Conservation (phyloP, 2,888 invertebrate genomes). For the Drosophila ustulata region DNA sequence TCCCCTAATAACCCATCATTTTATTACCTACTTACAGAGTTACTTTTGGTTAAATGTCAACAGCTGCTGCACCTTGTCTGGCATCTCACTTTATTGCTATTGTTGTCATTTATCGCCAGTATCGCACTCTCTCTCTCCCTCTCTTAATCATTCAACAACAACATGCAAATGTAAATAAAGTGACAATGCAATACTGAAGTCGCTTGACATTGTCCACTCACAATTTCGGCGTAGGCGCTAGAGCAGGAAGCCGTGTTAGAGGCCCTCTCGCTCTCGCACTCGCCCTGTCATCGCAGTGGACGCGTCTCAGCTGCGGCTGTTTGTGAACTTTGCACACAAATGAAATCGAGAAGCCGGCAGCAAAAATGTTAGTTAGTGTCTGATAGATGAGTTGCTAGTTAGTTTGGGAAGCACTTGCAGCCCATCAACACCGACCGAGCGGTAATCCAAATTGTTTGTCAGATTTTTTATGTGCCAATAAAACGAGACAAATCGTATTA, state of each 20-base stretch:
- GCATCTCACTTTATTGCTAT: background rate
- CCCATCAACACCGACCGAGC: conserved; percentile 34
- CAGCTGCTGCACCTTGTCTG: background rate
- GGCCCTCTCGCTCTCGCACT: conserved; percentile 1
- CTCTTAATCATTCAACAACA: background rate
- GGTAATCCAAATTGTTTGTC: background rate
- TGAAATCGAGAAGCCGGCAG: conserved; percentile 11
- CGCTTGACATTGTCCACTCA: conserved; percentile 6
- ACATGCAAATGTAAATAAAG: conserved; percentile 22
- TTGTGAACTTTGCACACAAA: conserved; percentile 39
- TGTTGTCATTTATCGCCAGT: conserved; percentile 9
- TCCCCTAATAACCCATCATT: background rate
- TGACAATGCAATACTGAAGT: conserved; percentile 12
- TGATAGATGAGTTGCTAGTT: conserved; percentile 15
- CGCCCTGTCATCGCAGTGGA: background rate
- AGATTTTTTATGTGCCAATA: conserved; percentile 1
- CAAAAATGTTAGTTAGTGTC: conserved; percentile 20
- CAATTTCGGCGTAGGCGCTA: conserved; percentile 10
- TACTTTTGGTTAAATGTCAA: background rate
- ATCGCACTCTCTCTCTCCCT: background rate
- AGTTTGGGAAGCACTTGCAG: conserved; percentile 42
- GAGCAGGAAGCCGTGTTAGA: background rate
- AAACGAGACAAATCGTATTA: background rate
- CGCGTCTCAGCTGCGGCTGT: conserved; percentile 18
- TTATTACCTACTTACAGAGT: background rate